Evolutionary conservation across 2,888 invertebrate species (phyloP).

Genomic region (Camponotus fellah): DNA sequence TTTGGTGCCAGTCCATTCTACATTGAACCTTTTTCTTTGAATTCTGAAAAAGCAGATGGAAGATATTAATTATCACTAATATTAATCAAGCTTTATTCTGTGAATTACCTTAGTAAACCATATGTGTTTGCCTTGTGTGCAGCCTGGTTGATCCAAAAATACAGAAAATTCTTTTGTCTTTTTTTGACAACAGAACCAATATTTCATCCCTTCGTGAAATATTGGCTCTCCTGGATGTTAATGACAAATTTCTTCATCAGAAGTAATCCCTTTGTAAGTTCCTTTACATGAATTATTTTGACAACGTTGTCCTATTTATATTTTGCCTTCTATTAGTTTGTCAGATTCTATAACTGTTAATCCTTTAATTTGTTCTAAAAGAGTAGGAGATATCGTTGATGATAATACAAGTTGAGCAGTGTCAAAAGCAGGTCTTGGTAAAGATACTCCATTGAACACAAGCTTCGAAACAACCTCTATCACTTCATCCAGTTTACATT

Average conservation of each 20-base stretch:
- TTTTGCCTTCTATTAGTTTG: slow-evolving; percentile 80
- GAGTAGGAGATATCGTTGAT: slow-evolving; percentile 89
- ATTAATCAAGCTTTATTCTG: background rate
- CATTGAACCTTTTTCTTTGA: slow-evolving; percentile 89
- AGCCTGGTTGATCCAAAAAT: slow-evolving; percentile 97
- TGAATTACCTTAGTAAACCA: slow-evolving; percentile 92
- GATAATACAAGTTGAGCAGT: slow-evolving; percentile 87
- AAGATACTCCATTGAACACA: slow-evolving; percentile 86
- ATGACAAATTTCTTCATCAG: slow-evolving; percentile 89
- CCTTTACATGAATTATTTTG: slow-evolving; percentile 94
- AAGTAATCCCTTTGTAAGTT: slow-evolving; percentile 90
- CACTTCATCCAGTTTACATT: slow-evolving; percentile 88
- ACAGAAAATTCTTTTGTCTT: slow-evolving; percentile 96
- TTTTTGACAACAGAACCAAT: slow-evolving; percentile 97
- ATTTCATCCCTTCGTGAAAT: slow-evolving; percentile 99
- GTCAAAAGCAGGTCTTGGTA: slow-evolving; percentile 90
- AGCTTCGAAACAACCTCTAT: slow-evolving; percentile 86
- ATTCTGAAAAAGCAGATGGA: slow-evolving; percentile 86
- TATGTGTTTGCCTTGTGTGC: slow-evolving; percentile 93
- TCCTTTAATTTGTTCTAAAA: slow-evolving; percentile 89
- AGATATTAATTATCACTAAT: slow-evolving; percentile 28
- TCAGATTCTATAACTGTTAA: slow-evolving; percentile 81
- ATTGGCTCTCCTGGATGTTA: slow-evolving; percentile 96
- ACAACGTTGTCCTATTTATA: slow-evolving; percentile 92
- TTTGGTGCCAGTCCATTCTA: slow-evolving; percentile 98